Percentiles rank a stretch among this genome's conserved stretches.
These are phyloP conservation scores for Austrofundulus limnaeus DNA, from an alignment of 2,113 vertebrate species.

Conservation along the genomic window DNA sequence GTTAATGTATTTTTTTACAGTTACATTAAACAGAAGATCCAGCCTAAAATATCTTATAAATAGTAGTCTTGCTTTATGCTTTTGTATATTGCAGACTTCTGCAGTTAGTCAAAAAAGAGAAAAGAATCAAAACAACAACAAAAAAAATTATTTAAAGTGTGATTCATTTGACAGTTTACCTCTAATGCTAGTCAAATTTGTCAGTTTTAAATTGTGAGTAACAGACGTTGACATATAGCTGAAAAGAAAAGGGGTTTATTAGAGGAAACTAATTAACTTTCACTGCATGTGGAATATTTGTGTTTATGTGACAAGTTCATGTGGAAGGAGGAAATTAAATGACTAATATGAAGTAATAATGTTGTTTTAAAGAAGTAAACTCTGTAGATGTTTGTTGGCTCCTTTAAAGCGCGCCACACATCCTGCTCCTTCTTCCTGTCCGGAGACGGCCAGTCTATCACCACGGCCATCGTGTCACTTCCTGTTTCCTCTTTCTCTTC, in stretches of 20 bases:
- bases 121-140: too few relatives aligned
- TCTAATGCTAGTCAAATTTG: too few relatives aligned
- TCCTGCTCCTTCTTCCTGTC: constrained; percentile 41
- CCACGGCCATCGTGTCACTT: constrained; percentile 47
- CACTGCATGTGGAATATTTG: not conserved
- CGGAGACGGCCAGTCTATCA: constrained; percentile 56
- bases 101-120: not conserved
- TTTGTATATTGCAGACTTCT: not conserved
- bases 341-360: not conserved
- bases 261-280: constrained; percentile 1
- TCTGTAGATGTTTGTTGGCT: not conserved
- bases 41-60: not conserved
- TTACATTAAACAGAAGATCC: too few relatives aligned
- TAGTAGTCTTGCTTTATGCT: not conserved
- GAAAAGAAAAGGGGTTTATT: not conserved
- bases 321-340: constrained; percentile 31
- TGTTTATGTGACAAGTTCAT: constrained; percentile 28
- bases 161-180: too few relatives aligned
- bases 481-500: constrained; percentile 56
- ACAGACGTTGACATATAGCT: too few relatives aligned
- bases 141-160: too few relatives aligned
- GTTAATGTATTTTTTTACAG: too few relatives aligned
- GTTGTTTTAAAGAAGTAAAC: constrained; percentile 1
- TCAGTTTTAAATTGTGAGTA: too few relatives aligned
- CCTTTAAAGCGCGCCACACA: constrained; percentile 19